Conservation (phyloP, 2,888 invertebrate genomes). For the Melangyna quadrimaculata region DNA sequence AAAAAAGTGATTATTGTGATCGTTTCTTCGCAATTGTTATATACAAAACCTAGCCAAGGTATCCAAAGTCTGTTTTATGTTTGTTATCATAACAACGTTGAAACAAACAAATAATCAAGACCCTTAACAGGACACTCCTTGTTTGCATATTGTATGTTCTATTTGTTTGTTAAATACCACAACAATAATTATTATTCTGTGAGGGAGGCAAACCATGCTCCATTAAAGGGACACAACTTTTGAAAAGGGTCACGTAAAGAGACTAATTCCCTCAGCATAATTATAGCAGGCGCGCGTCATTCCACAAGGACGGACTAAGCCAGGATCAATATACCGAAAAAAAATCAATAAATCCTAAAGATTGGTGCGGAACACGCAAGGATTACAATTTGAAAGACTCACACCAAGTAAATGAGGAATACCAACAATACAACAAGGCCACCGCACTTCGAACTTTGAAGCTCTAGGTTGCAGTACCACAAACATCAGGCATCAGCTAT, state of each 20-base stretch:
- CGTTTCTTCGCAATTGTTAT: constrained; percentile 27
- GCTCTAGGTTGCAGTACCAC: constrained; percentile 37
- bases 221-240: constrained; percentile 17
- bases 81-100: background rate
- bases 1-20: constrained; percentile 42
- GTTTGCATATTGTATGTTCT: constrained; percentile 41
- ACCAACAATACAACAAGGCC: background rate
- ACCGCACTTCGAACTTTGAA: constrained; percentile 18
- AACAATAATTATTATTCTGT: constrained; percentile 59
- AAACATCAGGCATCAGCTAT: constrained; percentile 35
- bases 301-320: constrained; percentile 47
- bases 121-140: constrained; percentile 44
- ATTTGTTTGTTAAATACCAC: constrained; percentile 60
- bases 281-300: constrained; percentile 40
- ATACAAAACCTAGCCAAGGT: background rate
- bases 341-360: constrained; percentile 60
- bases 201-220: constrained; percentile 31
- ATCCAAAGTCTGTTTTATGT: background rate
- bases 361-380: constrained; percentile 58
- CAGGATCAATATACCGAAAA: constrained; percentile 33
- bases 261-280: constrained; percentile 57
- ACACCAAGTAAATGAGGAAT: background rate
- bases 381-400: constrained; percentile 38
- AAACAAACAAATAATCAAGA: background rate
- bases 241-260: constrained; percentile 38